These are phyloP conservation scores for Protaetia brevitarsis DNA, from an alignment of 1,140 invertebrate genomes.

Conservation along the genomic window DNA sequence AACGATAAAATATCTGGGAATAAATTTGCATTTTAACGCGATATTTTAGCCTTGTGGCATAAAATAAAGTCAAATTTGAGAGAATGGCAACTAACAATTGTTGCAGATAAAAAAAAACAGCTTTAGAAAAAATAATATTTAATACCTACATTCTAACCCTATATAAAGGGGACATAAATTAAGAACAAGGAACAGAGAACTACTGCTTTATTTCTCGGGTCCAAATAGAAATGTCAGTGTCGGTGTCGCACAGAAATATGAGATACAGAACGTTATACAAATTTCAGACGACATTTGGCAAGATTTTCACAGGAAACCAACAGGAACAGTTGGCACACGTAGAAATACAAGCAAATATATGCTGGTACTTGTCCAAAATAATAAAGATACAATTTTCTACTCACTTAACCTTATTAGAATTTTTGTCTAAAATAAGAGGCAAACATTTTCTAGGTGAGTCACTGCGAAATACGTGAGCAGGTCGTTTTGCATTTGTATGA, in stretches of 20 bases:
- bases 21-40: too few species aligned
- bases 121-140: too few species aligned
- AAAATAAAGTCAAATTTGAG: too few species aligned
- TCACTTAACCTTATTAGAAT: neutral
- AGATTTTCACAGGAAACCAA: neutral
- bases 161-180: too few species aligned
- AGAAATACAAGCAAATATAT: neutral
- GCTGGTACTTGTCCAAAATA: slow-evolving; percentile 7
- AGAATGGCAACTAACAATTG: too few species aligned
- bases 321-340: neutral
- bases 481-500: too few species aligned
- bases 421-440: neutral
- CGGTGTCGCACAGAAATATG: neutral
- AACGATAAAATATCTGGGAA: too few species aligned
- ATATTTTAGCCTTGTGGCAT: too few species aligned
- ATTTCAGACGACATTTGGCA: neutral
- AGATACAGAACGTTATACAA: neutral
- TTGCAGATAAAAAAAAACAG: too few species aligned
- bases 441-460: neutral
- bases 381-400: neutral
- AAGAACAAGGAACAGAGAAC: neutral
- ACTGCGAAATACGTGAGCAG: neutral
- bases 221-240: neutral
- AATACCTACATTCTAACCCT: too few species aligned
- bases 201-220: neutral